A percentile compares a stretch with the other conserved stretches of the same genome.
These are phyloP conservation scores for Cetonia aurata DNA, from an alignment of 2,888 invertebrate genomes.

Conservation along the genomic window DNA sequence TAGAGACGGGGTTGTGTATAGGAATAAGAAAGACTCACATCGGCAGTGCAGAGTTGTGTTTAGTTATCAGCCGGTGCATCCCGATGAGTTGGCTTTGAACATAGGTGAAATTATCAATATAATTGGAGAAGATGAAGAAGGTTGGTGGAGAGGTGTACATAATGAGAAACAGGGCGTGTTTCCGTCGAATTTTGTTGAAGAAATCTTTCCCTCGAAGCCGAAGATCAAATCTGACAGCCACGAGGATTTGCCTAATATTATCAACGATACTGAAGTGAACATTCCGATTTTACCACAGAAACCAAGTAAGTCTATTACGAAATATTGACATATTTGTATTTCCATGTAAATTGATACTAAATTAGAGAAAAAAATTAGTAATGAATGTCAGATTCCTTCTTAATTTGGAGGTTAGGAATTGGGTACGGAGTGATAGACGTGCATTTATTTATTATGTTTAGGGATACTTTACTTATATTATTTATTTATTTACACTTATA, in stretches of 20 bases:
- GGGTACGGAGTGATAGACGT: too few relatives aligned
- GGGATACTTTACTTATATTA: too few relatives aligned
- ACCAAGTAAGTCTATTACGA: conserved; percentile 70
- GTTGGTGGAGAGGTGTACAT: conserved; percentile 91
- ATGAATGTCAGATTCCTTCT: too few relatives aligned
- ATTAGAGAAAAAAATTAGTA: neutral
- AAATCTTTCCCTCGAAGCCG: conserved; percentile 62
- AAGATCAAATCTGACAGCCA: conserved; percentile 54
- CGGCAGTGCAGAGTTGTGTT: conserved; percentile 87
- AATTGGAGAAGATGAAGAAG: conserved; percentile 92
- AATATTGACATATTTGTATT: neutral
- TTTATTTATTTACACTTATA: too few relatives aligned
- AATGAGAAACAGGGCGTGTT: conserved; percentile 90
- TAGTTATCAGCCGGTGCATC: conserved; percentile 93
- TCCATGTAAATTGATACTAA: neutral
- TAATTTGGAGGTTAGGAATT: too few relatives aligned
- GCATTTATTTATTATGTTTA: too few relatives aligned
- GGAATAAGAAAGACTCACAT: conserved; percentile 64
- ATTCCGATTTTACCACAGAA: conserved; percentile 82
- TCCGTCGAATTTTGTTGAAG: conserved; percentile 93
- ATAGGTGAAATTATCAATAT: conserved; percentile 93
- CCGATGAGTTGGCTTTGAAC: conserved; percentile 89
- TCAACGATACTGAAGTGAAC: conserved; percentile 62
- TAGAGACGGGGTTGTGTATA: conserved; percentile 47
- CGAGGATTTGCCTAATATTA: conserved; percentile 54